Conservation (phyloP, 2,113 vertebrate species). For the Vanacampus margaritifer region DNA sequence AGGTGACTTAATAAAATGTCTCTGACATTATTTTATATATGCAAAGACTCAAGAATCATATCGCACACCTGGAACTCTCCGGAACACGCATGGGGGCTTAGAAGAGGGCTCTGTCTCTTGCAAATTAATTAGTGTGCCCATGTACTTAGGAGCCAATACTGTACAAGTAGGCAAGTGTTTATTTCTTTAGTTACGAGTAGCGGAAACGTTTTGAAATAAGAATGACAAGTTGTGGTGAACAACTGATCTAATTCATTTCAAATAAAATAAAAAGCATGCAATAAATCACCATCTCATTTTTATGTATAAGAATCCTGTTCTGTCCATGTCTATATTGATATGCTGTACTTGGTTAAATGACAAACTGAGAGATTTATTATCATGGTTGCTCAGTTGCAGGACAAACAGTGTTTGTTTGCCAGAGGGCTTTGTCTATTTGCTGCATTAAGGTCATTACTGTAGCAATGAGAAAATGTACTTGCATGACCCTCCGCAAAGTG, state of each 20-base stretch:
- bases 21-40: too few relatives aligned
- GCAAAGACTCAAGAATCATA: too few relatives aligned
- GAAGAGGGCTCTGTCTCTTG: neutral
- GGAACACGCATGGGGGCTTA: too few relatives aligned
- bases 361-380: conserved; percentile 43
- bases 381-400: conserved; percentile 48
- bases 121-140: neutral
- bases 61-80: too few relatives aligned
- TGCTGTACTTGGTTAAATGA: conserved; percentile 40
- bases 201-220: neutral
- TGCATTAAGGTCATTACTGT: conserved; percentile 37
- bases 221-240: neutral
- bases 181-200: neutral
- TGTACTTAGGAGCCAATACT: neutral
- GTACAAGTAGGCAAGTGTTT: neutral
- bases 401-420: conserved; percentile 60
- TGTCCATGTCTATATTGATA: conserved; percentile 29
- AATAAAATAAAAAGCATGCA: conserved; percentile 10
- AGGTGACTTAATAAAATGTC: too few relatives aligned
- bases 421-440: conserved; percentile 48
- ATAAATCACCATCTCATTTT: conserved; percentile 6
- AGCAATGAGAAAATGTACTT: conserved; percentile 23
- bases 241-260: conserved; percentile 1
- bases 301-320: conserved; percentile 4
- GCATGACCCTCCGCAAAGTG: conserved; percentile 42